These are phyloP conservation scores for Callyntrura sp. DNA, from an alignment of 2,888 invertebrate species.

Conservation along the genomic window DNA sequence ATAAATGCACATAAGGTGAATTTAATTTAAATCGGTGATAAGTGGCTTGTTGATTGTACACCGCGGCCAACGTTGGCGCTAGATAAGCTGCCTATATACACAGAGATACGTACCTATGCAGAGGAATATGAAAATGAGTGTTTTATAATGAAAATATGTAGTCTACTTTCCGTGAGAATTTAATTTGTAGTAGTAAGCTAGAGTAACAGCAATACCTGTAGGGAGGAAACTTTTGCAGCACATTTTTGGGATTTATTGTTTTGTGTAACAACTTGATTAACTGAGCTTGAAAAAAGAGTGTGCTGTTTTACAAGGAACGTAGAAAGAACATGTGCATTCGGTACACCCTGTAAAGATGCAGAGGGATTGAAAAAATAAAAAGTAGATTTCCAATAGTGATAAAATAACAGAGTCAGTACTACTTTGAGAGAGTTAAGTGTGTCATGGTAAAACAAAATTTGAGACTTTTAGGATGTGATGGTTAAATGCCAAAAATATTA, in stretches of 20 bases:
- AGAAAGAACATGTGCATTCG: not conserved
- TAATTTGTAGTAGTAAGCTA: not conserved
- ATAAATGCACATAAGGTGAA: not conserved
- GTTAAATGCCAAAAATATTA: not conserved
- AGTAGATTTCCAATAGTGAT: not conserved
- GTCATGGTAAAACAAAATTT: constrained; percentile 2
- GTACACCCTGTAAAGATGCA: not conserved
- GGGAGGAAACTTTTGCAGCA: not conserved
- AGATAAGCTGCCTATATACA: no score
- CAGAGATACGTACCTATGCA: no score
- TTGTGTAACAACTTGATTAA: constrained; percentile 18
- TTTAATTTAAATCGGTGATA: constrained; percentile 29
- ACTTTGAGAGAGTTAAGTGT: not conserved
- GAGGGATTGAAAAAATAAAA: not conserved
- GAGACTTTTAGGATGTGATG: not conserved
- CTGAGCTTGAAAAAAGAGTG: not conserved
- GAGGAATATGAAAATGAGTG: no score
- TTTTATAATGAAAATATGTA: no score
- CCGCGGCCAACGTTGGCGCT: no score
- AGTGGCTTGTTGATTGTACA: not conserved
- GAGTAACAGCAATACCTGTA: not conserved
- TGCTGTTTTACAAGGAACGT: not conserved
- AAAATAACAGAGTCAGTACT: not conserved
- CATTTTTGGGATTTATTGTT: no score
- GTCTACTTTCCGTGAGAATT: not conserved